These are phyloP conservation scores for Trogon surrucura DNA, from an alignment of 2,113 vertebrate genomes.

Conservation along the genomic window DNA sequence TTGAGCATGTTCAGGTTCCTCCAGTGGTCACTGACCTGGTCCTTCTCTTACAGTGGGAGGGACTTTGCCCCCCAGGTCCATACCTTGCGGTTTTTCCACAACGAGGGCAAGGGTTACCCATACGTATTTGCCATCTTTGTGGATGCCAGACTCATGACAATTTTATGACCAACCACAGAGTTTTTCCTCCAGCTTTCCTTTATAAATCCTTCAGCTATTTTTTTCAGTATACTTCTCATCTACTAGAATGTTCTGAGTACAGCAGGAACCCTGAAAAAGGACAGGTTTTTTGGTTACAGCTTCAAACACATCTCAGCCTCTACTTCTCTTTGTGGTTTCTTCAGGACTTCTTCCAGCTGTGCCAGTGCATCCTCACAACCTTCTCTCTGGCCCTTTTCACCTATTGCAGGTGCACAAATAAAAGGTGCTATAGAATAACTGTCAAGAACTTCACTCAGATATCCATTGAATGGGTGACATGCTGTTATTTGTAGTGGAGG, in stretches of 20 bases:
- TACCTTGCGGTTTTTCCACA: background rate
- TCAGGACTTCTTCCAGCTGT: background rate
- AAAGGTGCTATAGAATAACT: background rate
- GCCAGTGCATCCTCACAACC: background rate
- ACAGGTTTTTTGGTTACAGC: background rate
- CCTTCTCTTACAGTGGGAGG: too few species aligned
- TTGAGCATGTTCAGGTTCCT: too few species aligned
- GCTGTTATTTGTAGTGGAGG: background rate
- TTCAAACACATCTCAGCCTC: background rate
- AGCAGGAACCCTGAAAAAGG: background rate
- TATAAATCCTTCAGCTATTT: background rate
- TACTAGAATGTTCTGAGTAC: background rate
- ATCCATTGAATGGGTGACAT: background rate
- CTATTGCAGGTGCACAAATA: background rate
- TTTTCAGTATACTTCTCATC: background rate
- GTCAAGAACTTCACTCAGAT: background rate
- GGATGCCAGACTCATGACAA: background rate
- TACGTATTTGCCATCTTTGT: background rate
- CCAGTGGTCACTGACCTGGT: too few species aligned
- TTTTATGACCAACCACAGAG: background rate
- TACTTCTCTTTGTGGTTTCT: background rate
- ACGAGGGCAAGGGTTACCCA: background rate
- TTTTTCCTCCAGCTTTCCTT: background rate
- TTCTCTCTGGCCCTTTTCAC: background rate
- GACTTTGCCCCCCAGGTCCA: background rate